These are phyloP conservation scores for Drosophila tristis DNA, from an alignment of 1,140 invertebrate species.

Conservation along the genomic window DNA sequence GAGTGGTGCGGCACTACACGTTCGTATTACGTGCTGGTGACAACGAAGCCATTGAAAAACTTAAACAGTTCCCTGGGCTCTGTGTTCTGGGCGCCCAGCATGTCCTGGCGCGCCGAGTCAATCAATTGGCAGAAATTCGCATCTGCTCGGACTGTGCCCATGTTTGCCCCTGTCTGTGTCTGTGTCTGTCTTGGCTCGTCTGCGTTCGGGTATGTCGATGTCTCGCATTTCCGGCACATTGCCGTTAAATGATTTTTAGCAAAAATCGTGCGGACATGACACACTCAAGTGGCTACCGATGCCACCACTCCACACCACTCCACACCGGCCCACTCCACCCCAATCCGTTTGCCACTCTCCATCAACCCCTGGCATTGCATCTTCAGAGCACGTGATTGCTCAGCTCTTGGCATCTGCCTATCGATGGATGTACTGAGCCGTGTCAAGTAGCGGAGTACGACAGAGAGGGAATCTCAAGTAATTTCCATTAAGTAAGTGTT, in stretches of 20 bases:
- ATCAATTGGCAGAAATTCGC: conserved; percentile 69
- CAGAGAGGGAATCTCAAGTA: conserved; percentile 54
- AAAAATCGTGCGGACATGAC: conserved; percentile 81
- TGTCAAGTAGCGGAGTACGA: conserved; percentile 39
- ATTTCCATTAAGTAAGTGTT: conserved; percentile 82
- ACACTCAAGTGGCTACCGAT: conserved; percentile 70
- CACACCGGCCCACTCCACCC: background rate
- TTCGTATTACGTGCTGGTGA: conserved; percentile 64
- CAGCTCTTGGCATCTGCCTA: conserved; percentile 54
- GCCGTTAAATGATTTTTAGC: conserved; percentile 81
- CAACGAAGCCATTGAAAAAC: conserved; percentile 67
- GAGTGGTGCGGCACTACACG: conserved; percentile 39
- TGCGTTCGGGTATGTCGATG: conserved; percentile 32
- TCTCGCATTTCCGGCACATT: conserved; percentile 69
- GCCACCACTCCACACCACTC: conserved; percentile 2
- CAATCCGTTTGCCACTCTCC: conserved; percentile 9
- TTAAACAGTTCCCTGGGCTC: conserved; percentile 60
- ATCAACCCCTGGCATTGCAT: background rate
- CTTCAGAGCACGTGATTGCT: conserved; percentile 64
- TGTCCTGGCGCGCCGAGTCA: conserved; percentile 36
- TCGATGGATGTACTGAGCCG: conserved; percentile 45
- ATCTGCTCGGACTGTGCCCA: conserved; percentile 31
- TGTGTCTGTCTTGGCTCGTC: conserved; percentile 2
- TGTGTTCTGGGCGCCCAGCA: conserved; percentile 2
- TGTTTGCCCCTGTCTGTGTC: background rate